phyloP scores from a whole-genome alignment of 2,113 vertebrate species.

The Anolis sagrei region DNA sequence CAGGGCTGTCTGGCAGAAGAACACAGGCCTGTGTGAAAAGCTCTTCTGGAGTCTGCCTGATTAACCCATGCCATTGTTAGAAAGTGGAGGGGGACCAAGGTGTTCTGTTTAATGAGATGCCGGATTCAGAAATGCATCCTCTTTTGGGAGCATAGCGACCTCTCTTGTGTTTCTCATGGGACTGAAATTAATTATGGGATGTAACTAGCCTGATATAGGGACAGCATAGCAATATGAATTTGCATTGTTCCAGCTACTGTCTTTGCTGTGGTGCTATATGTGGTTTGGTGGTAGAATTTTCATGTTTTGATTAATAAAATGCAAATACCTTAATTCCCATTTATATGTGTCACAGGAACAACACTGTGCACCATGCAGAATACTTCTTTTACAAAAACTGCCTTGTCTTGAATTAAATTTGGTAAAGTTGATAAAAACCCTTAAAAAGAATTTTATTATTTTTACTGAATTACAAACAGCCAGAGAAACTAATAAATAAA shows the following conservation, averaged over 20 bases:
- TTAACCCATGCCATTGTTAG: neutral
- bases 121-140: neutral
- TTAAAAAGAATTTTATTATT: neutral
- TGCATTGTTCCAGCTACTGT: neutral
- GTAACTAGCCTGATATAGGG: neutral
- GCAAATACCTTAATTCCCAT: neutral
- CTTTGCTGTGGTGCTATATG: neutral
- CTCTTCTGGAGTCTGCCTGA: neutral
- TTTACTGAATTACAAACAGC: neutral
- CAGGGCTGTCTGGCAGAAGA: neutral
- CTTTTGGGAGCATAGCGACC: neutral
- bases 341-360: neutral
- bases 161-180: constrained; percentile 11
- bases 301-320: neutral
- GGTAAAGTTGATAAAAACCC: neutral
- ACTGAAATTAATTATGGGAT: constrained; percentile 24
- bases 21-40: neutral
- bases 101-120: constrained; percentile 9
- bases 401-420: neutral
- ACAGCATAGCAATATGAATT: neutral
- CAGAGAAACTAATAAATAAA: neutral
- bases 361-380: neutral
- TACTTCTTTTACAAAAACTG: neutral
- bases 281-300: neutral
- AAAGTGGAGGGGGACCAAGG: neutral